Base-by-base conservation (phyloP, 2,113 vertebrate species). In the Sylvia atricapilla region DNA sequence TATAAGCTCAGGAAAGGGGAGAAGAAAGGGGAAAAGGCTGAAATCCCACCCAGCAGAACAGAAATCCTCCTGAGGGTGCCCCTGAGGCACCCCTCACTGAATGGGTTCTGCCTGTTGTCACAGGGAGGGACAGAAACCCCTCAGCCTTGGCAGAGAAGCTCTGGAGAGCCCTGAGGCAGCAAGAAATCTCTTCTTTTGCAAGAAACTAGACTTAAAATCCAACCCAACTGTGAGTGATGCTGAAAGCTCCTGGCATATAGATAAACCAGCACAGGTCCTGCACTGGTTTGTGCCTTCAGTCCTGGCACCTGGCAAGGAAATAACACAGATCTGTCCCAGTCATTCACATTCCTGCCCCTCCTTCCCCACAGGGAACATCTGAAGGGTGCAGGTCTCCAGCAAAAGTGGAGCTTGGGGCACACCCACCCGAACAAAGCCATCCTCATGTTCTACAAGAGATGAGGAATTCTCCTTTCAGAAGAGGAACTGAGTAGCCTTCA, bases 261-360 rank as follows among this genome's bases (percentile, higher is more conserved):
- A 22, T 6, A 60, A 81, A 62, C 20, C 49, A 76, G 44, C 15
- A 8, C 28, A 58, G 62, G 33, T 18, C 69, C 73, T 9, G 30
- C 55, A 7, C 41, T 44, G 13, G 5, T 16, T 33, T 0, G 0
- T 47, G 62, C 52, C 62, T 79, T 63, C 27, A 39, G 25, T 7
- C 18, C 46, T 31, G 49, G 11, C 23, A 11, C 27, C 43, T 18
- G 37, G 3, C 2, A 83, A 69, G 35, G 39, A n/a, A 50, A 81
- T 21, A 14, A 5, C 77, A 64, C 6, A 28, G 84, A 49, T 10
- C 28, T 18, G 17, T 33, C 73, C 44, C 73, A 53, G 3, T 4
- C 41, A 84, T 25, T 30, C 2, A 47, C 35, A 80, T 0, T 33
- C 20, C 76, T 56, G 55, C 55, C 31, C 49, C 3, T 39, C 47